phyloP scores from a whole-genome alignment of 2,888 invertebrate genomes.

The Drosophila subquinaria region DNA sequence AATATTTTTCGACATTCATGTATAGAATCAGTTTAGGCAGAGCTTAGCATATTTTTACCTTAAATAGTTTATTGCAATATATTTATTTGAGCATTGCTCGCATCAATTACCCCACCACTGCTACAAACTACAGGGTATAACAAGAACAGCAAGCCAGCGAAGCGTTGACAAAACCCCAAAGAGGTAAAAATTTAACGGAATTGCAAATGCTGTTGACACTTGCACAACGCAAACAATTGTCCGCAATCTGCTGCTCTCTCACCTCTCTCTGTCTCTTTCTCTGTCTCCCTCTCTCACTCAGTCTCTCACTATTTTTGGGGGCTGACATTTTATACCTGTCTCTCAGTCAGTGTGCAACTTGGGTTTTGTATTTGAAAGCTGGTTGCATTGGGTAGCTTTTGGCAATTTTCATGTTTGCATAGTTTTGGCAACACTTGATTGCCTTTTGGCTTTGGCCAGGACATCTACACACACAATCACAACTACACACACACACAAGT shows the following conservation, averaged over 20 bases:
- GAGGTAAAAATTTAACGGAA: constrained; percentile 76
- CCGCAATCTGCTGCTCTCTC: constrained; percentile 53
- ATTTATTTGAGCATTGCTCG: no score
- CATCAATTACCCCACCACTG: background rate
- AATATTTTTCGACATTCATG: no score
- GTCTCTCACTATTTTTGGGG: background rate
- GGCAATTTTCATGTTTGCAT: constrained; percentile 73
- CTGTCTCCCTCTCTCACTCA: background rate
- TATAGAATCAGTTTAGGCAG: no score
- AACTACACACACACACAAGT: background rate
- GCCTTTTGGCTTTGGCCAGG: constrained; percentile 67
- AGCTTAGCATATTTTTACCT: no score
- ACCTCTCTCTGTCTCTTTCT: constrained; percentile 13
- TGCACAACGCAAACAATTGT: constrained; percentile 77
- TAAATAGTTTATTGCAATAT: background rate
- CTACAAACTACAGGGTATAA: constrained; percentile 27
- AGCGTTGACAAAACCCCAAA: constrained; percentile 63
- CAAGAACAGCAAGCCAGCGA: constrained; percentile 20
- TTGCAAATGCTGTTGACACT: constrained; percentile 80
- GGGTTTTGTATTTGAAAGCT: constrained; percentile 46
- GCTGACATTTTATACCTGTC: constrained; percentile 15
- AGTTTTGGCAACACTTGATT: constrained; percentile 77
- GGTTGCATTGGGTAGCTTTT: constrained; percentile 44
- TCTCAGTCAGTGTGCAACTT: constrained; percentile 10
- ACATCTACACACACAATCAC: constrained; percentile 8